phyloP scores from a whole-genome alignment of 2,888 invertebrate species.

The Sepioteuthis lessoniana region DNA sequence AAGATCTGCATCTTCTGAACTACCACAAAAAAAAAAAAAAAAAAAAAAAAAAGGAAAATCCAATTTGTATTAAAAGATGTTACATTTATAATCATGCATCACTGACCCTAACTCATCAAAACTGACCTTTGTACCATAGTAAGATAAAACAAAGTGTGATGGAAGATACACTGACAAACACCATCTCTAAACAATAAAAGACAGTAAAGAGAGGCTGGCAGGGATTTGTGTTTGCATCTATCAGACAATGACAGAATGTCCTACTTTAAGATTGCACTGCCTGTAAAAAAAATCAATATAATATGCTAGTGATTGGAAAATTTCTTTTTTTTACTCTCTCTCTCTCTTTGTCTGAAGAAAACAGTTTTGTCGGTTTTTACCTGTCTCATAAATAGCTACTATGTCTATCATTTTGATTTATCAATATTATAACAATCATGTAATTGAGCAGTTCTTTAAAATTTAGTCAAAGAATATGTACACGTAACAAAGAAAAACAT shows the following conservation, averaged over 20 bases:
- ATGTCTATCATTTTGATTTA: no score
- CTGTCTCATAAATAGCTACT: not conserved
- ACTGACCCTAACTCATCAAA: no score
- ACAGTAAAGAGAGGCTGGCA: not conserved
- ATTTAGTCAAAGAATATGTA: no score
- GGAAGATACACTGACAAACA: not conserved
- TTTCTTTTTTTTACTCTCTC: not conserved
- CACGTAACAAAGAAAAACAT: no score
- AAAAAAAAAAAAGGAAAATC: no score
- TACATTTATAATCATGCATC: no score
- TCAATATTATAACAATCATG: no score
- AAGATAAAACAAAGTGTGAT: not conserved
- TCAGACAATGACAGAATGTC: conserved; percentile 4
- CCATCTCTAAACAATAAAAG: not conserved
- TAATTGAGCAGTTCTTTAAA: no score
- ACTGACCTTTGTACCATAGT: not conserved
- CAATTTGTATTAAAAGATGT: no score
- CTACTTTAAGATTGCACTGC: not conserved
- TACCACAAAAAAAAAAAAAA: no score
- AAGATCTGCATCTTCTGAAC: no score
- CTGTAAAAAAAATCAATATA: not conserved
- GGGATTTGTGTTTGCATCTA: conserved; percentile 33
- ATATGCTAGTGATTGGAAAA: conserved; percentile 6
- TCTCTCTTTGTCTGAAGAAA: not conserved
- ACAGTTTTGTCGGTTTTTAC: not conserved